Conservation (phyloP, 1,140 invertebrate species). For the Brachionus rotundiformis region DNA sequence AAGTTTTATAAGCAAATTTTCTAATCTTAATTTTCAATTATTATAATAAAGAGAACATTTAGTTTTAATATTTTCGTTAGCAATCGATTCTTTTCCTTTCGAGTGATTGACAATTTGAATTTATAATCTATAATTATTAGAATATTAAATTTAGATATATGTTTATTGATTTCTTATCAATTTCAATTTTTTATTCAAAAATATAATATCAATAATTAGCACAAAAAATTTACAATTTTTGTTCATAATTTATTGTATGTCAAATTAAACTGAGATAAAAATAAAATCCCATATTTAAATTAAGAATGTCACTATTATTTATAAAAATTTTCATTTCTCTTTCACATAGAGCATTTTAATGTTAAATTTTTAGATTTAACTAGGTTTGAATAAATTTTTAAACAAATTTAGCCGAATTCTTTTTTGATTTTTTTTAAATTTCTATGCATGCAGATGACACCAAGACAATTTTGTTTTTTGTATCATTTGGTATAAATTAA, state of each 20-base stretch:
- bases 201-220: background rate
- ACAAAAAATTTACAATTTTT: background rate
- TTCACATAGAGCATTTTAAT: no score
- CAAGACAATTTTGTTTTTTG: background rate
- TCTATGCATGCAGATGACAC: background rate
- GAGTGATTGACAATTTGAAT: background rate
- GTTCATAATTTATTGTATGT: background rate
- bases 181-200: background rate
- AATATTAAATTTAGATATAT: background rate
- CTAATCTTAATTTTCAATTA: background rate
- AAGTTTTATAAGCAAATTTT: background rate
- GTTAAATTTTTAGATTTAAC: no score
- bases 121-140: background rate
- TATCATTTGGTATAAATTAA: background rate
- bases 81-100: background rate
- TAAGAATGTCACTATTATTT: background rate
- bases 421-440: background rate
- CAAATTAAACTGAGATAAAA: background rate
- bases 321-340: no score
- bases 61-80: background rate
- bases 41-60: background rate
- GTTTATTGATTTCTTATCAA: no score
- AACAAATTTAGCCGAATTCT: background rate
- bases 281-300: background rate
- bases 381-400: background rate